Percentiles rank a stretch among this genome's conserved stretches.
These are phyloP conservation scores for Coecobrya sp. DNA, from an alignment of 2,888 invertebrate genomes.

Conservation along the genomic window DNA sequence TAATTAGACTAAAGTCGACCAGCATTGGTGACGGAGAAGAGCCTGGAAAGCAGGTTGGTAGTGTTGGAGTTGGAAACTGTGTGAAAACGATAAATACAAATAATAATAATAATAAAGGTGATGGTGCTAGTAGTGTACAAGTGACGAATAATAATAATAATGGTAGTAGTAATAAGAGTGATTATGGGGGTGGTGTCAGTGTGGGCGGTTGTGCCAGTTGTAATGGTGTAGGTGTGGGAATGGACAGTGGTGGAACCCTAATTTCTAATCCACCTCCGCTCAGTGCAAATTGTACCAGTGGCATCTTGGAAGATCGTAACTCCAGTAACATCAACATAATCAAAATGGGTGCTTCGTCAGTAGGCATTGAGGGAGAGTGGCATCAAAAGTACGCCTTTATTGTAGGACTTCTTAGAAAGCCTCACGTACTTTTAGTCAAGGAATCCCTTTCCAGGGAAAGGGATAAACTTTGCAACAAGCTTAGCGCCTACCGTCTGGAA, in stretches of 20 bases:
- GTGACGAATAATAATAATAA: constrained; percentile 41
- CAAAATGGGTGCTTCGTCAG: constrained; percentile 56
- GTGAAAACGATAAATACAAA: constrained; percentile 30
- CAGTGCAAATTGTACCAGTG: constrained; percentile 42
- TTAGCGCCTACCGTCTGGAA: constrained; percentile 85
- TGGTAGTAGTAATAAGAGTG: background rate
- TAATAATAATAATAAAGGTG: constrained; percentile 17
- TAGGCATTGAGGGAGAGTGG: constrained; percentile 84
- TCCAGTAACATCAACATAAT: background rate
- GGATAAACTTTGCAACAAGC: constrained; percentile 84
- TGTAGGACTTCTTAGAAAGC: constrained; percentile 84
- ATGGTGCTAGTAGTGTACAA: background rate
- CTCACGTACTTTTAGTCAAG: constrained; percentile 84
- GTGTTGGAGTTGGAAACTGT: background rate
- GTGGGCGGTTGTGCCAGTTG: constrained; percentile 63
- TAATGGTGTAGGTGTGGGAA: constrained; percentile 31
- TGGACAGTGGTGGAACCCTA: constrained; percentile 29
- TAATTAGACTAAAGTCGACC: constrained; percentile 25
- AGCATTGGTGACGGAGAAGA: constrained; percentile 9
- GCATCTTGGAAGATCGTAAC: background rate
- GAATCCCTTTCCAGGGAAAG: constrained; percentile 83
- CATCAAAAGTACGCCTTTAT: constrained; percentile 86
- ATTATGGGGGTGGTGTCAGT: constrained; percentile 28
- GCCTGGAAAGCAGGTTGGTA: background rate
- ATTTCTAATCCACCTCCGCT: constrained; percentile 40